Evolutionary conservation across 2,797 vertebrate species (phyloP).

Genomic region (Tolypeutes matacus): DNA sequence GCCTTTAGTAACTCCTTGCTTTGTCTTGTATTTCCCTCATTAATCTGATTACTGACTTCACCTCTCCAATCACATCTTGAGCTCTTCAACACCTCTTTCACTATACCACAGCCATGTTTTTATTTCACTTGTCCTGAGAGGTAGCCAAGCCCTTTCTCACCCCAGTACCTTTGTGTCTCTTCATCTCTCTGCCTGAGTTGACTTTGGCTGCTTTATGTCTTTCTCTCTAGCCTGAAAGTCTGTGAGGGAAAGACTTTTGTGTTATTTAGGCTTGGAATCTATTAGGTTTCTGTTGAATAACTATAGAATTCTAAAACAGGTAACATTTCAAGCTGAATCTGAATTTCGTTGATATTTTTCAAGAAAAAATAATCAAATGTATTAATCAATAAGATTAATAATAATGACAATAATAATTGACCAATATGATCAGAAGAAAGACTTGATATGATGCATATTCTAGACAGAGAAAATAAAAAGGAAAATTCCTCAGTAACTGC

Average conservation of each 20-base stretch:
- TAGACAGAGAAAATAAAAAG: neutral
- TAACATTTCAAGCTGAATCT: neutral
- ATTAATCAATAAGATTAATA: neutral
- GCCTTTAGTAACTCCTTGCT: no score
- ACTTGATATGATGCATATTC: neutral
- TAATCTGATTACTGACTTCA: no score
- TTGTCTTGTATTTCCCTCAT: no score
- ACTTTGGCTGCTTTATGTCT: no score
- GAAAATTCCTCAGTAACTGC: neutral
- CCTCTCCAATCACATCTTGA: no score
- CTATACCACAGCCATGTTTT: neutral
- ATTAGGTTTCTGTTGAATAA: no score
- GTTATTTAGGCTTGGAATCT: no score
- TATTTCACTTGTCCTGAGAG: neutral
- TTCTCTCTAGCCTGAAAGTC: no score
- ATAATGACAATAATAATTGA: neutral
- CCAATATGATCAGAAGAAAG: neutral
- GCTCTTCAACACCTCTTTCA: rapidly evolving
- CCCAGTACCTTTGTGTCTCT: neutral
- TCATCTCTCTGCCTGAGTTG: neutral
- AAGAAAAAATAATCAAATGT: neutral
- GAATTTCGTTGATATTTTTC: neutral
- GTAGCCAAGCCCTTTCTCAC: neutral
- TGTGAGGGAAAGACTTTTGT: no score
- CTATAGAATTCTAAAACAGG: neutral